Percentiles rank a stretch among this genome's conserved stretches.
phyloP scores from a whole-genome alignment of 2,888 invertebrate species.

The Troglohyphantes excavatus region DNA sequence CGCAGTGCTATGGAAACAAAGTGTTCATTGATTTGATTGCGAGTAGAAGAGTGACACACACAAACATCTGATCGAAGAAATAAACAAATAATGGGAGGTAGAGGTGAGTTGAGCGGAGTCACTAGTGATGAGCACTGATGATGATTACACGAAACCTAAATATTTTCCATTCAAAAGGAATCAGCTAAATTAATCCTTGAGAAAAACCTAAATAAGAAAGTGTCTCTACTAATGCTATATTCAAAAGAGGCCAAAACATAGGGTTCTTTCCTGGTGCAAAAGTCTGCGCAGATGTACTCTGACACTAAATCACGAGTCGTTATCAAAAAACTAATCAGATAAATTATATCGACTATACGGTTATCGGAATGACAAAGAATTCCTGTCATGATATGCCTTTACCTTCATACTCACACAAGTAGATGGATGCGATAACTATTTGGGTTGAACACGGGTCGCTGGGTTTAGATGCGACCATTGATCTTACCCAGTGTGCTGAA shows the following conservation, averaged over 20 bases:
- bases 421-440: neutral
- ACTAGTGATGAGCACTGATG: neutral
- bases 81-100: conserved; percentile 32
- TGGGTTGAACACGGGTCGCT: neutral
- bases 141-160: too few species aligned
- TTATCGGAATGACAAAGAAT: neutral
- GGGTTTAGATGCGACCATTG: too few species aligned
- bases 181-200: too few species aligned
- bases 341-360: neutral
- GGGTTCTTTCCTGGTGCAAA: neutral
- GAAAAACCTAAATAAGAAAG: neutral
- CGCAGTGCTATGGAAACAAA: neutral
- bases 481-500: too few species aligned
- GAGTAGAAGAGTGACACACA: neutral
- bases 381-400: neutral
- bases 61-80: conserved; percentile 3
- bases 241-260: neutral
- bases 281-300: neutral
- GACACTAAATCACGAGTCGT: conserved; percentile 16
- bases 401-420: neutral
- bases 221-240: neutral
- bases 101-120: neutral
- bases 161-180: neutral
- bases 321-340: conserved; percentile 41
- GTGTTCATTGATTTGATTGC: neutral